Conservation (phyloP, 30 jellyfish, hydroid and myxozoan genomes). For the Turritopsis dohrnii region DNA sequence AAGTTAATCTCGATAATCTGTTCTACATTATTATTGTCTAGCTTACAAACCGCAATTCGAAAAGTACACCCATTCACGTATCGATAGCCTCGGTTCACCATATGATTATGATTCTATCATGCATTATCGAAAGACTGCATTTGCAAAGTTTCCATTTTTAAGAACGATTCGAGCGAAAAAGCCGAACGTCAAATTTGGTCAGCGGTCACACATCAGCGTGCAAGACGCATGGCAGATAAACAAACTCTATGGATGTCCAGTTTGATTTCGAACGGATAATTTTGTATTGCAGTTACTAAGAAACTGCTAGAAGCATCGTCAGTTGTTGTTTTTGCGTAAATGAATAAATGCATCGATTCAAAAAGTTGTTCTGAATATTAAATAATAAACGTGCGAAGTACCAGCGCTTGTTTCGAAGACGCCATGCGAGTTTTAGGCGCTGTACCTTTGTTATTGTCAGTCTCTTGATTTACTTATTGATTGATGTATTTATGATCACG, state of each 20-base stretch:
- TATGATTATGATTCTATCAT: slow-evolving; percentile 79
- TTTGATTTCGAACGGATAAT: background rate
- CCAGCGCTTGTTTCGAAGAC: too few species aligned
- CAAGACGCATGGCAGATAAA: slow-evolving; percentile 76
- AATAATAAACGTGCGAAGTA: too few species aligned
- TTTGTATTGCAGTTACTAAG: too few species aligned
- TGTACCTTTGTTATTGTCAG: too few species aligned
- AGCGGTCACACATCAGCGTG: slow-evolving; percentile 56
- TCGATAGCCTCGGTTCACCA: slow-evolving; percentile 89
- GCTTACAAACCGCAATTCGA: slow-evolving; percentile 51
- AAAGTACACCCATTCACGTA: slow-evolving; percentile 47
- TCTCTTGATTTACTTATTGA: too few species aligned
- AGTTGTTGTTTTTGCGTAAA: background rate
- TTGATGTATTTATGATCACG: background rate
- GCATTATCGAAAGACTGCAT: slow-evolving; percentile 70
- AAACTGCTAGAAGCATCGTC: too few species aligned
- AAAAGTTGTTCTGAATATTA: too few species aligned
- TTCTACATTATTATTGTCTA: background rate
- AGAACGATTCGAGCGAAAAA: slow-evolving; percentile 58
- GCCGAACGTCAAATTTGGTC: slow-evolving; percentile 67
- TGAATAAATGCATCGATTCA: too few species aligned
- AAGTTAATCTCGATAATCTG: background rate
- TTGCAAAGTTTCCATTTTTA: slow-evolving; percentile 76
- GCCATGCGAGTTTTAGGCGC: too few species aligned
- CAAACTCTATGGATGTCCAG: slow-evolving; percentile 46